Percentiles rank a stretch among this genome's conserved stretches.
Conservation (phyloP, 2,888 invertebrate genomes). For the Lathronympha strigana region DNA sequence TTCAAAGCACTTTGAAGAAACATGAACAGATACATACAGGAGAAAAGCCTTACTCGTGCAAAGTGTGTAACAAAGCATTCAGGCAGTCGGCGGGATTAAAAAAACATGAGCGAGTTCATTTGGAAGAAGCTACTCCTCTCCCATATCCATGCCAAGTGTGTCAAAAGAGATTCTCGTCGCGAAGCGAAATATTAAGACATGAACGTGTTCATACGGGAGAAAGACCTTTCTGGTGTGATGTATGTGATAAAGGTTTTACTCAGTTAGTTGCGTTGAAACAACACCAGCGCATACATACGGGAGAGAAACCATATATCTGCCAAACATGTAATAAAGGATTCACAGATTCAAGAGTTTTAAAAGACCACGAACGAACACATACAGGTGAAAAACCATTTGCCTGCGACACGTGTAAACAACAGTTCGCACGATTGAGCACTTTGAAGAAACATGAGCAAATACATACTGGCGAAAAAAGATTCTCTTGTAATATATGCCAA, state of each 20-base stretch:
- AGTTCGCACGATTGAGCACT: slow-evolving; percentile 1
- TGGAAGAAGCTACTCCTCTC: slow-evolving; percentile 2
- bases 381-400: neutral
- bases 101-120: slow-evolving; percentile 1
- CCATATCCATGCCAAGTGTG: neutral
- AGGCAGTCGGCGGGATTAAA: neutral
- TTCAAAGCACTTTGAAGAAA: neutral
- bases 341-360: slow-evolving; percentile 1
- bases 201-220: neutral
- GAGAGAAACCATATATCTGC: neutral
- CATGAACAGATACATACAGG: neutral
- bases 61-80: neutral
- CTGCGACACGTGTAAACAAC: neutral
- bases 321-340: neutral
- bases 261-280: slow-evolving; percentile 1
- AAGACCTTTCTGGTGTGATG: neutral
- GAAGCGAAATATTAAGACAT: neutral
- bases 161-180: neutral
- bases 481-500: neutral
- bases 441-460: slow-evolving; percentile 1
- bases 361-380: neutral
- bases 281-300: neutral
- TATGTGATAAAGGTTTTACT: neutral
- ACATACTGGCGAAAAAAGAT: neutral
- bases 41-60: neutral